Evolutionary conservation across 92 coral and sea anemone genomes (phyloP).

Genomic region (Zoanthus sansibaricus): DNA sequence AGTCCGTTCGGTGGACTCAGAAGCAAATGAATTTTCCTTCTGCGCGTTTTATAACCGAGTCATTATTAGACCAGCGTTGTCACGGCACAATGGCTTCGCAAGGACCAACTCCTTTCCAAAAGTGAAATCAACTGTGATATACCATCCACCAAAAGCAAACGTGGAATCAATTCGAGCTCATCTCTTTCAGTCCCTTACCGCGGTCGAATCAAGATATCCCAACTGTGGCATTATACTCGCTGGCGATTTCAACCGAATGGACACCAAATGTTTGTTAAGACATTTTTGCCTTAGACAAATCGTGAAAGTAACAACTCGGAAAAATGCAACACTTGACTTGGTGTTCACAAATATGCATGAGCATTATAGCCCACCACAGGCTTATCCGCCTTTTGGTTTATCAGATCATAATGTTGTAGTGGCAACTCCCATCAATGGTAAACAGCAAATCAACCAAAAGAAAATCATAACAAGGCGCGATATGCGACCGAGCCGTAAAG

Average conservation of each 20-base stretch:
- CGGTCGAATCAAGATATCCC: conserved; percentile 52
- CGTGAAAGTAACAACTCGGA: conserved; percentile 58
- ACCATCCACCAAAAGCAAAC: conserved; percentile 56
- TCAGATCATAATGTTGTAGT: conserved; percentile 59
- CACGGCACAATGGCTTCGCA: too few relatives aligned
- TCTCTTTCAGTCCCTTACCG: conserved; percentile 40
- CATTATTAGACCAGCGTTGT: too few relatives aligned
- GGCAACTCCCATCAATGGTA: conserved; percentile 38
- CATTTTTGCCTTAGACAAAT: conserved; percentile 59
- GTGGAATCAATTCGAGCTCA: conserved; percentile 45
- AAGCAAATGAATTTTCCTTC: too few relatives aligned
- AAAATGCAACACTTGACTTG: conserved; percentile 57
- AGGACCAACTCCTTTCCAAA: too few relatives aligned
- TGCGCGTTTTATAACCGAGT: too few relatives aligned
- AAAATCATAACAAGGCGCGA: conserved; percentile 28
- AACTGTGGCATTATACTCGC: conserved; percentile 46
- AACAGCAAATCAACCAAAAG: background rate
- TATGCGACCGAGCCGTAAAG: conserved; percentile 38
- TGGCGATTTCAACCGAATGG: conserved; percentile 56
- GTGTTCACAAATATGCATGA: conserved; percentile 53
- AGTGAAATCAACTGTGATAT: conserved; percentile 21
- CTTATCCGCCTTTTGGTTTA: conserved; percentile 56
- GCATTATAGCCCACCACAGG: conserved; percentile 36
- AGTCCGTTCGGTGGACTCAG: too few relatives aligned
- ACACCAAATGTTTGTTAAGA: conserved; percentile 29